Base-by-base conservation (phyloP, 1,140 invertebrate species). In the Saccostrea echinata region DNA sequence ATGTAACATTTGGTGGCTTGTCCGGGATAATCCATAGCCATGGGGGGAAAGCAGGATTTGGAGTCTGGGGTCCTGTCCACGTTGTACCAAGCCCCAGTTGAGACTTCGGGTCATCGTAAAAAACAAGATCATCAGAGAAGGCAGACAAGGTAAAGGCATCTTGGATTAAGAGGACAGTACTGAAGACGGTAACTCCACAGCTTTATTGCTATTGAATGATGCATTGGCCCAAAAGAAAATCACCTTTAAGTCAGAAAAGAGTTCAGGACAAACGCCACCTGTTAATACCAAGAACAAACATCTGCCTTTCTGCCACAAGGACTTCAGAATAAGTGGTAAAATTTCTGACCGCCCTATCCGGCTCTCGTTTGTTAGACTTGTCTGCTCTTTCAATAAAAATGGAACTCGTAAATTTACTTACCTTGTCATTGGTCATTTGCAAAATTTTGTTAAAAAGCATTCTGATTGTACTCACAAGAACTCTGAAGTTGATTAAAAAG, bases 301-400 rank as follows among this genome's bases (percentile, higher is more conserved):
- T 3, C 9, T 33, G 13, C 21, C 21, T n/a, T 24, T 71, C 18
- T 57, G 53, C 1, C 12, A 43, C 33, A 84, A 84, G 55, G 86
- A 89, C 33, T 89, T 87, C 27, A 87, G 87, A 53, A 84, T 87
- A 18, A 18, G 24, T 24, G 85, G 88, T 43, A 82, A 89, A 82
- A 86, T 89, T 57, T 71, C 82, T n/a, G 76, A 82, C 35, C 43
- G 21, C 2, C 61, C 84, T 27, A 33, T 55, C 18, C 51, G 85
- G 9, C n/a, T 89, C 18, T 81, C 43, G 12, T 61, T 86, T 52
- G 53, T 84, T 3, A 89, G 88, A 8, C 33, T 89, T 9, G 53
- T 83, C 1, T 6, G 84, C 3, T 82, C 87, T 24, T 57, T 89
- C n/a, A n/a, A n/a, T n/a, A n/a, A n/a, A n/a, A n/a, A n/a, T n/a